These are phyloP conservation scores for Carposina sasakii DNA, from an alignment of 1,140 invertebrate species.

Conservation along the genomic window DNA sequence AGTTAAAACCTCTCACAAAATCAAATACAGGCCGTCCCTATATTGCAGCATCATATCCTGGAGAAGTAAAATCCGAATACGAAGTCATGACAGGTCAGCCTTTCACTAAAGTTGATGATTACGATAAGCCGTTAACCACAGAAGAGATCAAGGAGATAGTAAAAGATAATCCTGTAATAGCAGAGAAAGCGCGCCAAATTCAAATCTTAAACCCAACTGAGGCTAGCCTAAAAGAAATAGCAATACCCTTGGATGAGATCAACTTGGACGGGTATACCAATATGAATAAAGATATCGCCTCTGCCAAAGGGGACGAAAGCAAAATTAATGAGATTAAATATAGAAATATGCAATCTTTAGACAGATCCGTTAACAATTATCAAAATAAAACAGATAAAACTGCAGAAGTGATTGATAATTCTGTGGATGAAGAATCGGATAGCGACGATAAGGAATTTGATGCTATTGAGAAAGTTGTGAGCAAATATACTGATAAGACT, in stretches of 20 bases:
- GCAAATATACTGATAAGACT: constrained; percentile 55
- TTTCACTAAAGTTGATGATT: constrained; percentile 50
- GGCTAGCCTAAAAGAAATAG: constrained; percentile 22
- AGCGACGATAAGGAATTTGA: constrained; percentile 50
- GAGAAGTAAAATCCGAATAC: constrained; percentile 50
- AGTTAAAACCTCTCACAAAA: constrained; percentile 40
- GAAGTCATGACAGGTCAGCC: constrained; percentile 64
- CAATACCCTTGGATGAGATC: constrained; percentile 48
- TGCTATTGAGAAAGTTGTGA: constrained; percentile 56
- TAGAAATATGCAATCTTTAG: constrained; percentile 49
- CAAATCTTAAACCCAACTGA: constrained; percentile 45
- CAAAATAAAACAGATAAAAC: constrained; percentile 14
- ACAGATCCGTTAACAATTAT: constrained; percentile 38
- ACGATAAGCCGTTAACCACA: constrained; percentile 37
- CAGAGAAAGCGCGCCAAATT: constrained; percentile 61
- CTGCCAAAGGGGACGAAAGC: constrained; percentile 34
- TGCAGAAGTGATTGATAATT: constrained; percentile 15
- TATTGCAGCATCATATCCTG: constrained; percentile 41
- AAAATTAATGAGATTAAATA: constrained; percentile 49
- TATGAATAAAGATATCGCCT: constrained; percentile 41
- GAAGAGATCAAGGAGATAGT: constrained; percentile 53
- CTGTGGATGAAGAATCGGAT: constrained; percentile 17
- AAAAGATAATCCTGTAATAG: constrained; percentile 50
- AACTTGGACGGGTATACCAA: constrained; percentile 39
- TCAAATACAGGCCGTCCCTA: constrained; percentile 39